Evolutionary conservation across 2,113 vertebrate genomes (phyloP).

Genomic region (Deroptyus accipitrinus): DNA sequence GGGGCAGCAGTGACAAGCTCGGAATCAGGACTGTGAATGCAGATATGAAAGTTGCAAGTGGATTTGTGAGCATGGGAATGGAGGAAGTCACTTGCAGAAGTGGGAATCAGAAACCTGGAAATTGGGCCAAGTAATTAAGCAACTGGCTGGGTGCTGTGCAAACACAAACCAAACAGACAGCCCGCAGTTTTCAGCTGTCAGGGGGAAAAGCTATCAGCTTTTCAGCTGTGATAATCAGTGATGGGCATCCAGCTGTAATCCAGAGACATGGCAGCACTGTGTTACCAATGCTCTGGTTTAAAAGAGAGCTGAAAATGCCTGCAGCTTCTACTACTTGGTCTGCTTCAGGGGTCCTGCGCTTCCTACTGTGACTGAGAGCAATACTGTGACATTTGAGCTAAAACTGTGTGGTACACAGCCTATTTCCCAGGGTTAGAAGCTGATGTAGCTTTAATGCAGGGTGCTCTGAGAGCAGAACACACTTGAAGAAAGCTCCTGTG

Average conservation of each 20-base stretch:
- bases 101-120: conserved; percentile 19
- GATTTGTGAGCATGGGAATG: conserved; percentile 16
- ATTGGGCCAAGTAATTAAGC: not conserved
- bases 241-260: not conserved
- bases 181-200: not conserved
- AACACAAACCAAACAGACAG: not conserved
- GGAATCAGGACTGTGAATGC: rapidly evolving
- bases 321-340: not conserved
- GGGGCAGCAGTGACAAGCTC: not conserved
- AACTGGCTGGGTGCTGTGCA: not conserved
- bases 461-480: not conserved
- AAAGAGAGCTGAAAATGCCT: not conserved
- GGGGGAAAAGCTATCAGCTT: not conserved
- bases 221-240: not conserved
- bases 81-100: conserved; percentile 59
- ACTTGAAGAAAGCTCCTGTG: rapidly evolving
- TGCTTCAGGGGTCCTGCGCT: not conserved
- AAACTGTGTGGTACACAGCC: not conserved
- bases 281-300: not conserved
- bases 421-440: not conserved
- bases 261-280: not conserved
- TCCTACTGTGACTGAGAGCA: not conserved
- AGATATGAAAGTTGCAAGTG: conserved; percentile 2
- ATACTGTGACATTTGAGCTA: not conserved
- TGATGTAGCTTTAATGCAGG: not conserved